Evolutionary conservation across 2,888 invertebrate genomes (phyloP), one percentile per base, ranked within the genome.

Genomic region (Conops quadrifasciatus): DNA sequence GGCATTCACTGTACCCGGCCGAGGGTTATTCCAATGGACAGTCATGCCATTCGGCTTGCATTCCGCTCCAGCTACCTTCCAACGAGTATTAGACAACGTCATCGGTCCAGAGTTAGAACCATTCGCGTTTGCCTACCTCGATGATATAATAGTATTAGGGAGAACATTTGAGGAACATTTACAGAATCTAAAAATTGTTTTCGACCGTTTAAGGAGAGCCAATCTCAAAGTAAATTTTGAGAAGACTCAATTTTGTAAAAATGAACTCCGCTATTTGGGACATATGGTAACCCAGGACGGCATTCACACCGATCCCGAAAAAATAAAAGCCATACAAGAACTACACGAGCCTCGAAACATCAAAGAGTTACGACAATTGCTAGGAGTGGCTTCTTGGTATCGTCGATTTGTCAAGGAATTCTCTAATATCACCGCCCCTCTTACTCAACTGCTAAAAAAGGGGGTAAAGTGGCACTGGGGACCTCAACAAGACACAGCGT

Each of bases 361-460:
- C n/a, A 58, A 49, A 16, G 26, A 59, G 26, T 24, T 67, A 4
- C 43, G 59, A 0, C 36, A 28, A 36, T 3, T 67, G 1, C 16
- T 67, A 5, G 67, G 67, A 19, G n/a, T 45, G 4, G 59, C 59
- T 2, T 59, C 43, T 0, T 67, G 59, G 59, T 67, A 67, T 45
- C 59, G 43, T 0, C 67, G 59, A 0, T 67, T 67, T 28, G 30
- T 67, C 1, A 3, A 4, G 28, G 49, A 49, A n/a, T 65, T 65
- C 13, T 51, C 51, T 7, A 51, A 21, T 5, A 47, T 3, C 2
- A 43, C 21, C 36, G 36, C 53, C 2, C 45, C 67, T 16, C 16
- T 56, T 21, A 67, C 49, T 0, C 28, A 1, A 2, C 24, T 65
- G 24, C 28, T 51, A 51, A 65, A 65, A 24, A 65, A 49, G 19